Conservation (phyloP, 2,113 vertebrate species). For the Cololabis saira region DNA sequence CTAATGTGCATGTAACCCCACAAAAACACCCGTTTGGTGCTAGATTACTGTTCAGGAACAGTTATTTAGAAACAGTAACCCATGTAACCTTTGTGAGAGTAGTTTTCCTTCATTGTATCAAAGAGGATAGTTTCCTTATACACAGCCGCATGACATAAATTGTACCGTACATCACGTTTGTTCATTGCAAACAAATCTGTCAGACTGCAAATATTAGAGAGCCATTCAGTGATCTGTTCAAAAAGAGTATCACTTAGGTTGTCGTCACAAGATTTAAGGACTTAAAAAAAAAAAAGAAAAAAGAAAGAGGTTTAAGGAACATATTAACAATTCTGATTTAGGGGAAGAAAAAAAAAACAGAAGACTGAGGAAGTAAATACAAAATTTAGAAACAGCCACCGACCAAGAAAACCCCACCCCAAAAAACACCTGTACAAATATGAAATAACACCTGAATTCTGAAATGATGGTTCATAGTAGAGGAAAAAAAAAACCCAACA, state of each 20-base stretch:
- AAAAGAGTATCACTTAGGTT: constrained; percentile 12
- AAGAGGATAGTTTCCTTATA: constrained; percentile 48
- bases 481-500: not conserved
- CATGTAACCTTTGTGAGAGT: constrained; percentile 25
- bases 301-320: constrained; percentile 1
- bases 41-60: constrained; percentile 36
- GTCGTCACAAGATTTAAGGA: constrained; percentile 16
- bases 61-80: constrained; percentile 22
- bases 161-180: constrained; percentile 57
- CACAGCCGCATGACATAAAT: constrained; percentile 63
- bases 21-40: constrained; percentile 20
- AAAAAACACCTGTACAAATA: constrained; percentile 6
- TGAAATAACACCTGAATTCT: constrained; percentile 22
- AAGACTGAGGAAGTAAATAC: constrained; percentile 29
- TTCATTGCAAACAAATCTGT: constrained; percentile 71
- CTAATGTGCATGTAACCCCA: constrained; percentile 25
- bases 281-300: not conserved
- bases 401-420: too few relatives aligned
- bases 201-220: constrained; percentile 47
- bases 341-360: constrained; percentile 31
- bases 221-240: constrained; percentile 10
- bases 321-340: constrained; percentile 18
- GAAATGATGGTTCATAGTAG: not conserved
- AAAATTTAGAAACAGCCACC: constrained; percentile 15
- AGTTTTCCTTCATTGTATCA: constrained; percentile 43